Evolutionary conservation across 2,113 vertebrate genomes (phyloP).

Genomic region (Peromyscus maniculatus): DNA sequence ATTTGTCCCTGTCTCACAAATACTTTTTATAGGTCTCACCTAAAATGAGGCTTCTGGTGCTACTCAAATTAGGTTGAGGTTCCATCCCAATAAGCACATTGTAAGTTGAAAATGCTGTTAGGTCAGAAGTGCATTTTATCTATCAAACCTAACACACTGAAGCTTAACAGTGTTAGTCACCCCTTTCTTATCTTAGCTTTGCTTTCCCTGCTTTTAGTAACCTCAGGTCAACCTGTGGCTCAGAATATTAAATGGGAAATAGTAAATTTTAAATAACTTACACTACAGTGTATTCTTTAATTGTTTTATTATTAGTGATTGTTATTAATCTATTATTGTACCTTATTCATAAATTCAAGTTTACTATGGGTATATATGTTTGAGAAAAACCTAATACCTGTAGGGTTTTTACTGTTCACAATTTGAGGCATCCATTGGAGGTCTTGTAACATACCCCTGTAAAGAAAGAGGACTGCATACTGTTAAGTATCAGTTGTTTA

Average conservation of each 20-base stretch:
- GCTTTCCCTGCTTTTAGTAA: neutral
- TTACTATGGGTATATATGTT: neutral
- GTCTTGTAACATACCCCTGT: neutral
- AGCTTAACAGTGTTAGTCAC: neutral
- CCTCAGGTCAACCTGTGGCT: neutral
- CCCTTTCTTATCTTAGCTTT: neutral
- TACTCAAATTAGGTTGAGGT: neutral
- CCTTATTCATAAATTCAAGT: neutral
- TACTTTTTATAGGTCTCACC: neutral
- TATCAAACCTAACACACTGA: neutral
- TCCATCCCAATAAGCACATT: neutral
- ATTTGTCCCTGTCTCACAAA: neutral
- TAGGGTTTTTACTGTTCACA: neutral
- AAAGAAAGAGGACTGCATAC: neutral
- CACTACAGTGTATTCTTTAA: neutral
- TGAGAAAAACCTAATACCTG: neutral
- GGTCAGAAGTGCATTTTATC: neutral
- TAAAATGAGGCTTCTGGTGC: neutral
- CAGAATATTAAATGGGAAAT: neutral
- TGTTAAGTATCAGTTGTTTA: neutral
- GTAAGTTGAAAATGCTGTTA: neutral
- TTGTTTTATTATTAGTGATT: neutral
- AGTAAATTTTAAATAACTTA: neutral
- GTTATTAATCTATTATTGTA: neutral
- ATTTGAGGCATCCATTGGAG: neutral